phyloP scores from a whole-genome alignment of 2,113 vertebrate genomes.

The Gallinago media region DNA sequence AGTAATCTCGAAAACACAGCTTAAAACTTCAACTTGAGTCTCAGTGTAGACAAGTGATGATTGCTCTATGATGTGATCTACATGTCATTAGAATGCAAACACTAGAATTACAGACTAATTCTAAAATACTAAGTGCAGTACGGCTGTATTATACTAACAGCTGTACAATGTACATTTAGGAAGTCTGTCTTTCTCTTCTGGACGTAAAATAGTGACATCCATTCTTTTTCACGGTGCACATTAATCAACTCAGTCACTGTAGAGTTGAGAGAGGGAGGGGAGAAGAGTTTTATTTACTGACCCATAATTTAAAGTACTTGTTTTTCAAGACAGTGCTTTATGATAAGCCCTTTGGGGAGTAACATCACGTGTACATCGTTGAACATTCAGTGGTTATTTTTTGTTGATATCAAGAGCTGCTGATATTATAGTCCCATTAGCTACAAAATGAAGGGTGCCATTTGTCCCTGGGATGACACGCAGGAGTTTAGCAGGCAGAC shows the following conservation, averaged over 20 bases:
- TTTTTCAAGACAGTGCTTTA: background rate
- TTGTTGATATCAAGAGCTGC: background rate
- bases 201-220: background rate
- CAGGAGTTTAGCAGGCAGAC: background rate
- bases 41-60: background rate
- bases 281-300: background rate
- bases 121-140: background rate
- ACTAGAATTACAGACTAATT: background rate
- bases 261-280: background rate
- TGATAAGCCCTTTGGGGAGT: background rate
- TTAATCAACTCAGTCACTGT: background rate
- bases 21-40: background rate
- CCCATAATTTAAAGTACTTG: background rate
- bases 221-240: background rate
- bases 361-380: background rate
- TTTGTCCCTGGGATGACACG: conserved; percentile 1
- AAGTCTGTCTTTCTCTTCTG: background rate
- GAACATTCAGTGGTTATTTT: background rate
- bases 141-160: background rate
- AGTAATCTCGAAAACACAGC: background rate
- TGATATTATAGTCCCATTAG: background rate
- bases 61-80: background rate
- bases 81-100: background rate
- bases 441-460: background rate
- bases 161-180: background rate